Percentiles rank a stretch among this genome's conserved stretches.
Conservation (phyloP, 2,113 vertebrate species). For the Centrocercus urophasianus region DNA sequence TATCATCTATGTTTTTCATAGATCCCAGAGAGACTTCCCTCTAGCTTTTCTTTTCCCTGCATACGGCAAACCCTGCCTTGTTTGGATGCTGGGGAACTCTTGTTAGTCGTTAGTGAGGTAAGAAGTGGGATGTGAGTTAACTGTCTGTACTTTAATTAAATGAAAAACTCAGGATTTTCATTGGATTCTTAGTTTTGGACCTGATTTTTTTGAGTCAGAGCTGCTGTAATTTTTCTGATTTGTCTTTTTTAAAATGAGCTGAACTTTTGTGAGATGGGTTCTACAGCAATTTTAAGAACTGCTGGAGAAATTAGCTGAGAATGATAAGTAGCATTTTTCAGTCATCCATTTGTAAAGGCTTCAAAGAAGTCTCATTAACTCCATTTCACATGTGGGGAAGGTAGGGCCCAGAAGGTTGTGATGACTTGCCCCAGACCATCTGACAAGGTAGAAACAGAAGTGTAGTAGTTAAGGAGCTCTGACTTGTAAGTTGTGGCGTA, state of each 20-base stretch:
- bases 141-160: background rate
- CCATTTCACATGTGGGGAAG: background rate
- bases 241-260: background rate
- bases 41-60: background rate
- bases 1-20: conserved; percentile 5
- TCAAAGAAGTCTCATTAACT: background rate
- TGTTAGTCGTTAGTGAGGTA: conserved; percentile 15
- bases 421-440: background rate
- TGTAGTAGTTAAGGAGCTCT: background rate
- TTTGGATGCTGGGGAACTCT: background rate
- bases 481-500: background rate
- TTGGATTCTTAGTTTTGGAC: background rate
- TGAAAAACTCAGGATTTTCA: background rate
- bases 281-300: background rate
- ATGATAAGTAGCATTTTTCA: background rate
- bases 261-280: background rate
- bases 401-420: background rate
- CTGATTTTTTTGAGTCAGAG: background rate
- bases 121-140: background rate
- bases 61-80: background rate
- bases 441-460: background rate
- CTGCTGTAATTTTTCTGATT: background rate
- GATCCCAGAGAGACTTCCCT: background rate
- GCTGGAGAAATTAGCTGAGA: background rate
- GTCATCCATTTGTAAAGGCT: background rate